Conservation (phyloP, 1,140 invertebrate genomes). For the Pseudomyrmex dendroicus region DNA sequence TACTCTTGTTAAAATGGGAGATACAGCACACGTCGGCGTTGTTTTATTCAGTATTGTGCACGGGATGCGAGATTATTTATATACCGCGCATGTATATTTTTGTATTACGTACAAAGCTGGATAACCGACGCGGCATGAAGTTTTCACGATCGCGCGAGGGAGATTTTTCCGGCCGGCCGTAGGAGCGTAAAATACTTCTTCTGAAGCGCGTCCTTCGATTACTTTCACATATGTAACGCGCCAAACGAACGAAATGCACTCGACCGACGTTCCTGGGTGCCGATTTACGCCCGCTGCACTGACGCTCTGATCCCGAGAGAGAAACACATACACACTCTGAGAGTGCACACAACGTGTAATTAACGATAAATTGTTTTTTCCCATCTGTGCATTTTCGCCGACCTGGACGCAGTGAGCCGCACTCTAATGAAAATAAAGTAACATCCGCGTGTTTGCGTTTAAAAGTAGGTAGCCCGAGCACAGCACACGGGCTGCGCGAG, state of each 20-base stretch:
- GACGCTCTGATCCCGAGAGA: background rate
- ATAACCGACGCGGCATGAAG: conserved; percentile 28
- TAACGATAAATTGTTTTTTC: conserved; percentile 56
- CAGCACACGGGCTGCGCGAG: too few species aligned
- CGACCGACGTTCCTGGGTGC: conserved; percentile 26
- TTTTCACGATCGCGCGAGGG: conserved; percentile 29
- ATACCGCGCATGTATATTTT: conserved; percentile 5
- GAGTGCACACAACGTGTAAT: conserved; percentile 40
- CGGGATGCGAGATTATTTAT: conserved; percentile 18
- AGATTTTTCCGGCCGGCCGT: conserved; percentile 26
- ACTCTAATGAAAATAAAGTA: conserved; percentile 11
- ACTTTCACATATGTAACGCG: conserved; percentile 50
- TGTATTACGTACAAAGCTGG: conserved; percentile 13
- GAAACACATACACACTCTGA: background rate
- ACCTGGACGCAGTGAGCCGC: background rate
- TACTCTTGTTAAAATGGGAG: background rate
- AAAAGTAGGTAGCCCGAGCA: background rate
- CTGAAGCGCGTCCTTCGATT: conserved; percentile 37
- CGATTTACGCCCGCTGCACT: conserved; percentile 34
- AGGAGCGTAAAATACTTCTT: conserved; percentile 39
- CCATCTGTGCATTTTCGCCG: conserved; percentile 10
- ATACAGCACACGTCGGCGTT: background rate
- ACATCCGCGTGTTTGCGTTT: conserved; percentile 10
- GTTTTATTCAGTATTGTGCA: background rate
- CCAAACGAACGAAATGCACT: conserved; percentile 34